Base-by-base conservation (phyloP, 2,113 vertebrate species). In the Sinocyclocheilus grahami region DNA sequence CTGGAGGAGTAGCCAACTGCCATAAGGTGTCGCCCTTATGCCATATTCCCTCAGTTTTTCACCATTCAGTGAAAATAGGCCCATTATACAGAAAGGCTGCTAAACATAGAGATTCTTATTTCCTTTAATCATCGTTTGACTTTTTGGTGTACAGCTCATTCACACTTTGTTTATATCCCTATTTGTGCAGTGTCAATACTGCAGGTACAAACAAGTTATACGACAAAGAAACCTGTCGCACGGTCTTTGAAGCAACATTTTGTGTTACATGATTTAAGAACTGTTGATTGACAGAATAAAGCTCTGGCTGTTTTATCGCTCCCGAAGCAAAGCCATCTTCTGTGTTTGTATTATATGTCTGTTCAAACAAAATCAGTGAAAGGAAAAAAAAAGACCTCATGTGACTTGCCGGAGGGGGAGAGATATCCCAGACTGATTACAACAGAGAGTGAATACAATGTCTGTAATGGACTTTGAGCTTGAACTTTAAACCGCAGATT, bases 41-140 rank as follows among this genome's bases (percentile, higher is more conserved):
- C 80, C 37, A 65, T 86, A 84, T 42, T 74, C 22, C 37, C 37
- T 72, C 9, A n/a, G 69, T 60, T 83, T 86, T 78, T 0, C 12
- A 51, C 13, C 39, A 78, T 89, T 88, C 86, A 63, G 85, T 92
- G 87, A 94, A 93, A 95, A 95, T 92, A 89, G 91, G 82, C 88
- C 91, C 93, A 93, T 95, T 94, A 93, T 95, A 91, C 78, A 83
- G 89, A 91, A 90, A 88, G 91, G 91, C 90, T 92, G 91, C 91
- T 91, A 90, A 92, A 90, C 91, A 87, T 83, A 88, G 91, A 89
- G 93, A 93, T 92, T 93, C 89, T 90, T 37, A 91, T 94, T 93
- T 93, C 93, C 87, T 90, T 91, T 94, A 92, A 95, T 94, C 93
- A 93, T 93, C 89, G 88, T 93, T 93, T 94, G 92, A 93, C 93